A percentile compares a stretch with the other conserved stretches of the same genome.
Evolutionary conservation across 2,113 vertebrate genomes (phyloP).

Genomic region (Oriolus oriolus): DNA sequence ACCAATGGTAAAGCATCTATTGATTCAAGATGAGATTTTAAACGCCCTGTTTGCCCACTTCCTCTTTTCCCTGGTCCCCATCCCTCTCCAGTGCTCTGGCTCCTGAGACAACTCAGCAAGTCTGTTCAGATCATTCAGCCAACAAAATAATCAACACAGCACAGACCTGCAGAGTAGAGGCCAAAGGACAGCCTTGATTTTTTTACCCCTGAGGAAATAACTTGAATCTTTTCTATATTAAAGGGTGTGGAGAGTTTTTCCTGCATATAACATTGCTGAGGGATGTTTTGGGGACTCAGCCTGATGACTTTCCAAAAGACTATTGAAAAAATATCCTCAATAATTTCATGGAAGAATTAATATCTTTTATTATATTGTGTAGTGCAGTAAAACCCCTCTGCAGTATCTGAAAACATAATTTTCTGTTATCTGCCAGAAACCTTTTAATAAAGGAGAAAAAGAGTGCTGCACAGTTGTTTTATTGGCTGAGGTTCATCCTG

Average conservation of each 20-base stretch:
- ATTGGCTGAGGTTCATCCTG: constrained; percentile 20
- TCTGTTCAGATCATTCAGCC: neutral
- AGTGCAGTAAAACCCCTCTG: neutral
- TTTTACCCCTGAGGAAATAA: neutral
- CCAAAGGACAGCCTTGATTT: neutral
- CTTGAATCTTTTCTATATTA: neutral
- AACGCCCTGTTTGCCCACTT: neutral
- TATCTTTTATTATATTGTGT: neutral
- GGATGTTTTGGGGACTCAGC: neutral
- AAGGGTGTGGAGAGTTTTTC: neutral
- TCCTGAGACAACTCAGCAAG: neutral
- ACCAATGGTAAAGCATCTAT: neutral
- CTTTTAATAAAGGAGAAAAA: constrained; percentile 43
- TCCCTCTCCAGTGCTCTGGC: neutral
- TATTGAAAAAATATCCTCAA: neutral
- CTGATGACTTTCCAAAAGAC: neutral
- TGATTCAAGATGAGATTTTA: neutral
- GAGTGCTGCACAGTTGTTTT: neutral
- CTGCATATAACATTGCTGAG: neutral
- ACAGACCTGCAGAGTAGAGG: neutral
- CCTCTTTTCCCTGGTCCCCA: neutral
- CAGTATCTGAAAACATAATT: constrained; percentile 10
- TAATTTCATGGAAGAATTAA: neutral
- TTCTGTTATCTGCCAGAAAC: neutral
- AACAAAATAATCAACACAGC: neutral